A percentile compares a stretch with the other conserved stretches of the same genome.
These are phyloP conservation scores for Micronycteris hirsuta DNA, from an alignment of 2,113 vertebrate species.

Conservation along the genomic window DNA sequence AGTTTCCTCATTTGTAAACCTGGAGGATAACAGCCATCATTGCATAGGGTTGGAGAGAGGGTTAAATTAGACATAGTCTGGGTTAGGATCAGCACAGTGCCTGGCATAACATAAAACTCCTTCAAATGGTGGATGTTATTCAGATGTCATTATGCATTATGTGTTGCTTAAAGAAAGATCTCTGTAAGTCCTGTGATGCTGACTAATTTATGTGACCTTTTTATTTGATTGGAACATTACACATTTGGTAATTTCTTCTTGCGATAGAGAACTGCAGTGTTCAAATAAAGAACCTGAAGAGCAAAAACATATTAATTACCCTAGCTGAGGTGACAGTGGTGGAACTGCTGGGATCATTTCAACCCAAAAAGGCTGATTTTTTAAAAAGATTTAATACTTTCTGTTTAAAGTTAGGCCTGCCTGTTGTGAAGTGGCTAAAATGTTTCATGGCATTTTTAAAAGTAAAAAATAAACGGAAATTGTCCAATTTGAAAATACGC, in stretches of 20 bases:
- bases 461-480: neutral
- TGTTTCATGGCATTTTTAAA: constrained; percentile 19
- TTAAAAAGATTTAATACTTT: neutral
- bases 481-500: neutral
- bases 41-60: neutral
- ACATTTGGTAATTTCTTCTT: constrained; percentile 36
- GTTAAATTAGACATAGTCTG: neutral
- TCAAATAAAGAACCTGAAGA: constrained; percentile 11
- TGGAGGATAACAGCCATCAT: neutral
- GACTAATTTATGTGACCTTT: neutral
- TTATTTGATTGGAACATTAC: neutral
- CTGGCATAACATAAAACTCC: neutral
- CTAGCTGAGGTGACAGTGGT: neutral
- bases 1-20: neutral
- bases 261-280: constrained; percentile 1
- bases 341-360: neutral
- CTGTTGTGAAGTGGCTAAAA: neutral
- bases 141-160: neutral
- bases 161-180: neutral
- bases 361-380: neutral
- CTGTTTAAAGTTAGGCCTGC: neutral
- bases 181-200: neutral
- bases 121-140: neutral
- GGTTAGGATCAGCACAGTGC: neutral
- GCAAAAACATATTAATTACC: neutral